Conservation (phyloP, 1,140 invertebrate genomes). For the Caenorhabditis brenneri region DNA sequence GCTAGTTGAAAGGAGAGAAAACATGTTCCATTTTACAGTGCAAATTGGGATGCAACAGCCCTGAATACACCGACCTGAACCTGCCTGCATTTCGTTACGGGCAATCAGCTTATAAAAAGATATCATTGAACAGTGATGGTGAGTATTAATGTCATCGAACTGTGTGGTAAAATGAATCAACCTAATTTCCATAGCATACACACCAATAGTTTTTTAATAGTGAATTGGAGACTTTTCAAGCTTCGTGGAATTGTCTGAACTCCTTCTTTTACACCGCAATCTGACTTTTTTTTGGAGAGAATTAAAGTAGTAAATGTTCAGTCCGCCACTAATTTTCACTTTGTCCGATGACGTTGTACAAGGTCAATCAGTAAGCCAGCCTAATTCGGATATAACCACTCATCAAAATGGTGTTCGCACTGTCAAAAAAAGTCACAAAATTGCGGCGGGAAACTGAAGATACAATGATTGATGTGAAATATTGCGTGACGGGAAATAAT, state of each 20-base stretch:
- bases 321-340: not conserved
- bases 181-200: too few relatives aligned
- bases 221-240: too few relatives aligned
- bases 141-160: too few relatives aligned
- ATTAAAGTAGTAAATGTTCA: not conserved
- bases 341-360: not conserved
- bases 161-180: too few relatives aligned
- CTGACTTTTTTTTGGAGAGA: too few relatives aligned
- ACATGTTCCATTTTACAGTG: constrained; percentile 41
- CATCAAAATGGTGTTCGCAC: not conserved
- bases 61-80: constrained; percentile 20
- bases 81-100: constrained; percentile 30
- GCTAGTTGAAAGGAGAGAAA: not conserved
- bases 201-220: too few relatives aligned
- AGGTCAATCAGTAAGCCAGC: constrained; percentile 26
- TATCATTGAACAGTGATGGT: not conserved
- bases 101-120: not conserved
- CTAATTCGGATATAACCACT: not conserved
- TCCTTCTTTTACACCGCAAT: not conserved
- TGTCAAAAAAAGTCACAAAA: not conserved
- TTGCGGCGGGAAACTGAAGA: not conserved
- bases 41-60: constrained; percentile 40
- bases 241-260: not conserved
- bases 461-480: not conserved
- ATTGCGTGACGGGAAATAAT: constrained; percentile 14